Evolutionary conservation across 2,888 invertebrate species (phyloP), one percentile per base, ranked within the genome.

Genomic region (Callimorpha dominula): DNA sequence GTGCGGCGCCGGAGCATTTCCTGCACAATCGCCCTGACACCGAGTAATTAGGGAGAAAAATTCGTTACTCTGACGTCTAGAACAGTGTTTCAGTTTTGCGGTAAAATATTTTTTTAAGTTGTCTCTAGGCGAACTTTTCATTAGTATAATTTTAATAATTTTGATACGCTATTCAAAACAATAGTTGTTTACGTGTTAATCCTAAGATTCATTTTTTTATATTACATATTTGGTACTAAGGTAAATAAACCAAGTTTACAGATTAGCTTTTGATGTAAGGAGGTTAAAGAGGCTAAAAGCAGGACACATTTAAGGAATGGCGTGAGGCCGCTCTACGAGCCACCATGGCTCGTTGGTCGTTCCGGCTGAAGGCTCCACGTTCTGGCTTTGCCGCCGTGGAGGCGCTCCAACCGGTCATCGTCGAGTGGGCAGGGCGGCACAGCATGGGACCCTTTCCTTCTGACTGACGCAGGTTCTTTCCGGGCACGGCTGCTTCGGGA

Each of bases 11-110:
- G 85, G 90, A 91, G 92, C 93, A 93, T 93, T 94, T 92, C 93
- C 94, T 93, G 91, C 92, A 93, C 94, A 94, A 95, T 94, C 94
- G 93, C 91, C 88, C 89, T 93, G 95, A 95, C 95, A 95, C 95
- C 92, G 86, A 94, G 95, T 95, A 95, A 95, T 95, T 95, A 95
- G 92, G 90, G 88, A 94, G 95, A 95, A 95, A 94, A 95, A 95
- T 94, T 94, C 90, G 94, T 94, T 93, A 91, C 91, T 84, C 87
- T 86, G 87, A 88, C 88, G 89, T 89, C 90, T 91, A 89, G 87
- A 85, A 88, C 84, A 87, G 88, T 91, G 90, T 92, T 91, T 90
- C 86, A 91, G 89, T 89, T 89, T 87, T 86, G 88, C 85, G 88
- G 86, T 84, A 78, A 85, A 82, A 82, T 85, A 82, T 86, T 82